Conservation (phyloP, 2,888 invertebrate genomes). For the Zelleria hepariella region DNA sequence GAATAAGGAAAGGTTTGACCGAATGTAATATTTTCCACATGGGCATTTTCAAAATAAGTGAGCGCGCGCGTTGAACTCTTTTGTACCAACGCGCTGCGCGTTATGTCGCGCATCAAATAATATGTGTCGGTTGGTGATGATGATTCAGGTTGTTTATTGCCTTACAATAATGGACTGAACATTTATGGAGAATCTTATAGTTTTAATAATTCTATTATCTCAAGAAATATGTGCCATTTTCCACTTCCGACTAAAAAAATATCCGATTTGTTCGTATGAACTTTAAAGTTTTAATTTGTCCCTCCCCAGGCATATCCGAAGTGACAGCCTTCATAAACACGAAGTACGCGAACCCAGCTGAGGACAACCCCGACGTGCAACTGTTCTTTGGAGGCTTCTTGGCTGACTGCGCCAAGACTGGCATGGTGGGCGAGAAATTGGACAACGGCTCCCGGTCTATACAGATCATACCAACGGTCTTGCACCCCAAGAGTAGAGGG, state of each 20-base stretch:
- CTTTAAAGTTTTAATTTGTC: too few species aligned
- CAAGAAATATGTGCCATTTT: too few species aligned
- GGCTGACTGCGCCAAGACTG: constrained; percentile 88
- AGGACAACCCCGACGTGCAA: constrained; percentile 88
- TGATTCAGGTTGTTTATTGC: too few species aligned
- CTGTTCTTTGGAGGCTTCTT: constrained; percentile 89
- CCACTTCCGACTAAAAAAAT: too few species aligned
- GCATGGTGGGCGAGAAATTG: constrained; percentile 85
- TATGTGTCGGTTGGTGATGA: too few species aligned
- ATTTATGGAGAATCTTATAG: too few species aligned
- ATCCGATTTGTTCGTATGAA: too few species aligned
- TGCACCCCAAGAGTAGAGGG: constrained; percentile 91
- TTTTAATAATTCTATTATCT: too few species aligned
- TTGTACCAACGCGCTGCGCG: neutral
- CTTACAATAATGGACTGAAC: too few species aligned
- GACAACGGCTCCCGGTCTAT: constrained; percentile 79
- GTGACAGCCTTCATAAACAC: constrained; percentile 88
- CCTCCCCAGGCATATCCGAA: constrained; percentile 82
- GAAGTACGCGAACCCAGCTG: constrained; percentile 80
- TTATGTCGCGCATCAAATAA: too few species aligned
- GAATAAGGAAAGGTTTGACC: too few species aligned
- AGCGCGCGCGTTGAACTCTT: neutral
- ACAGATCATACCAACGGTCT: constrained; percentile 83
- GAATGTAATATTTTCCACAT: too few species aligned
- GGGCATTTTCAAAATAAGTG: neutral